These are phyloP conservation scores for Oncorhynchus keta DNA, from an alignment of 2,113 vertebrate species.

Conservation along the genomic window DNA sequence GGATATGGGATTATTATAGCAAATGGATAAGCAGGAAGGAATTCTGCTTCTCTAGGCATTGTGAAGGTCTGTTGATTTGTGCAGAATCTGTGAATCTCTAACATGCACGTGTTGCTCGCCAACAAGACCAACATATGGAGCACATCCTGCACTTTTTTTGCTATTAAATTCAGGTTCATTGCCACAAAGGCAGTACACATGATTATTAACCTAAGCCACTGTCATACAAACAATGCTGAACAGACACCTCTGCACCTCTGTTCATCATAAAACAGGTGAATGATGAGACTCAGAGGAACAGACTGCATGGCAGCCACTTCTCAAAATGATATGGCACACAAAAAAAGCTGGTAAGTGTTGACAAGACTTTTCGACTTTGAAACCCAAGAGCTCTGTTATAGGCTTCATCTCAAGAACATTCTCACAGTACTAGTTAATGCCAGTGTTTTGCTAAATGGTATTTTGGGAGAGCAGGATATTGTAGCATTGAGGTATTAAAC, in stretches of 20 bases:
- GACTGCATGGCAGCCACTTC: constrained; percentile 26
- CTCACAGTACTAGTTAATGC: constrained; percentile 27
- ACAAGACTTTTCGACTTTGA: constrained; percentile 7
- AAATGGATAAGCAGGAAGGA: no score
- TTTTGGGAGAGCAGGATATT: constrained; percentile 25
- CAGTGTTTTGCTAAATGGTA: constrained; percentile 43
- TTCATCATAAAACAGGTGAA: constrained; percentile 31
- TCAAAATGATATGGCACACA: constrained; percentile 6
- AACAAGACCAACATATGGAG: constrained; percentile 24
- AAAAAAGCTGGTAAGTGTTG: constrained; percentile 50
- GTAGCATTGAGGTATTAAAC: constrained; percentile 21
- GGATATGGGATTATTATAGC: no score
- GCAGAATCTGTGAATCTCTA: no score
- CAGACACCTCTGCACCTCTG: constrained; percentile 14
- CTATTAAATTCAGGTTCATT: constrained; percentile 32
- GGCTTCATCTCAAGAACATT: background rate
- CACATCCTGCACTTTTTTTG: constrained; percentile 41
- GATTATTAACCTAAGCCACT: constrained; percentile 65
- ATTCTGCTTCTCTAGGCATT: no score
- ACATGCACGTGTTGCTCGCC: constrained; percentile 14
- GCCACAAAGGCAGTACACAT: constrained; percentile 49
- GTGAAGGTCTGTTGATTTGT: no score
- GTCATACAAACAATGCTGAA: constrained; percentile 34
- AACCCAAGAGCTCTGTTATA: constrained; percentile 7
- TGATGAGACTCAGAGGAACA: constrained; percentile 6